Conservation (phyloP, 2,113 vertebrate genomes). For the Paratilapia polleni region DNA sequence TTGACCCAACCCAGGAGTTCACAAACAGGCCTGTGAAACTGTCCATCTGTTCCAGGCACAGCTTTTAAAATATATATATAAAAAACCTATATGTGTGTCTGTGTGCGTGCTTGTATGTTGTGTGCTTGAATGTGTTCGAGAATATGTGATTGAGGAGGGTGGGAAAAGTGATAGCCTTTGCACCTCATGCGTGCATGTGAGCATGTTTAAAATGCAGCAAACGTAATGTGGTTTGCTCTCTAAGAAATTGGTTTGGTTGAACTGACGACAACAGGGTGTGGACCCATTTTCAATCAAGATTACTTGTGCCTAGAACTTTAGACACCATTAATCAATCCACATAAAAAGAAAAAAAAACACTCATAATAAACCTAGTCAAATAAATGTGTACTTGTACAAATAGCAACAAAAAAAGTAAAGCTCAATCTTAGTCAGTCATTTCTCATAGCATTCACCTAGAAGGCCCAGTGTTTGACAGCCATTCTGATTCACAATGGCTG, state of each 20-base stretch:
- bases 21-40: slow-evolving; percentile 66
- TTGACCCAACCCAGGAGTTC: slow-evolving; percentile 59
- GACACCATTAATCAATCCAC: slow-evolving; percentile 49
- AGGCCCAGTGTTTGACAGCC: slow-evolving; percentile 7
- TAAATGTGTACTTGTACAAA: slow-evolving; percentile 32
- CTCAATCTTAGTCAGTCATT: not conserved
- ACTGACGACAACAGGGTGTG: slow-evolving; percentile 26
- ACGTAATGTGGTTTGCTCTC: slow-evolving; percentile 40
- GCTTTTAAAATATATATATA: slow-evolving; percentile 34
- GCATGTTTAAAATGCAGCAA: slow-evolving; percentile 64
- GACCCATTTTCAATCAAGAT: slow-evolving; percentile 54
- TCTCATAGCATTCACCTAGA: not conserved
- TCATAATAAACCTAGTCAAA: slow-evolving; percentile 40
- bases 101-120: not conserved
- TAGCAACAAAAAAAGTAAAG: not conserved
- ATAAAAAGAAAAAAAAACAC: slow-evolving; percentile 16
- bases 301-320: slow-evolving; percentile 38
- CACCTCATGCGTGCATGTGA: slow-evolving; percentile 40
- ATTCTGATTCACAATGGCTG: slow-evolving; percentile 2
- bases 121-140: not conserved
- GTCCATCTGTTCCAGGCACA: slow-evolving; percentile 62
- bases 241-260: slow-evolving; percentile 63
- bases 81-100: not conserved
- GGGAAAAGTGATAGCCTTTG: slow-evolving; percentile 22
- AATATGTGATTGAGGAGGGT: not conserved